Conservation (phyloP, 2,888 invertebrate genomes). For the Pollenia angustigena region DNA sequence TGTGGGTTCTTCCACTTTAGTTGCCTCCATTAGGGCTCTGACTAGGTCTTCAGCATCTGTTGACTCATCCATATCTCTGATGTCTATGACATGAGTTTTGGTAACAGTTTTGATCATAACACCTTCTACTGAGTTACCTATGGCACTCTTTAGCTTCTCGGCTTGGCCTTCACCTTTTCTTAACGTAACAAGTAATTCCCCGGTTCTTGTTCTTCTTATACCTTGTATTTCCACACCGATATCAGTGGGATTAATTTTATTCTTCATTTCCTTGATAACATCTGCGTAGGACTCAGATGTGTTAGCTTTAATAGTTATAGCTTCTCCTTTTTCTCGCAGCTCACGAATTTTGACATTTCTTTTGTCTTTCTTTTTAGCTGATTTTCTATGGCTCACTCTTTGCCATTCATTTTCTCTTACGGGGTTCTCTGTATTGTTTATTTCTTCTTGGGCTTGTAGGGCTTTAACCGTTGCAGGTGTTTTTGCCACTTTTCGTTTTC, state of each 20-base stretch:
- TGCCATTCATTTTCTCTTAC: neutral
- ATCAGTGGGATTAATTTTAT: no score
- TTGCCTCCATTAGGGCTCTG: neutral
- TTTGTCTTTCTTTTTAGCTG: no score
- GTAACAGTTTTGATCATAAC: neutral
- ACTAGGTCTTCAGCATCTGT: neutral
- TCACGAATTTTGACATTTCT: no score
- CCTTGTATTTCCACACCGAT: no score
- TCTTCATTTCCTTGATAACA: no score
- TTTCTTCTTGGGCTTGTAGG: neutral
- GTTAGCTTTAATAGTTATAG: no score
- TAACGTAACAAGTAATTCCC: no score
- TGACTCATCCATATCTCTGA: constrained; percentile 11
- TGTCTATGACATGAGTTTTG: neutral
- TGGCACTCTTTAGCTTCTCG: neutral
- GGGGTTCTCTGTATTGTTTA: neutral
- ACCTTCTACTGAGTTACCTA: neutral
- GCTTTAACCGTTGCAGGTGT: neutral
- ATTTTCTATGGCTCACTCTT: neutral
- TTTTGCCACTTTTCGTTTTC: neutral
- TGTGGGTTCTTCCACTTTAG: neutral
- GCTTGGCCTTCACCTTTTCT: no score
- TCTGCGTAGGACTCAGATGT: no score
- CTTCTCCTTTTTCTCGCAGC: no score
- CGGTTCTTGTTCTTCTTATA: no score